phyloP scores from a whole-genome alignment of 1,140 invertebrate species.

The Formica exsecta region DNA sequence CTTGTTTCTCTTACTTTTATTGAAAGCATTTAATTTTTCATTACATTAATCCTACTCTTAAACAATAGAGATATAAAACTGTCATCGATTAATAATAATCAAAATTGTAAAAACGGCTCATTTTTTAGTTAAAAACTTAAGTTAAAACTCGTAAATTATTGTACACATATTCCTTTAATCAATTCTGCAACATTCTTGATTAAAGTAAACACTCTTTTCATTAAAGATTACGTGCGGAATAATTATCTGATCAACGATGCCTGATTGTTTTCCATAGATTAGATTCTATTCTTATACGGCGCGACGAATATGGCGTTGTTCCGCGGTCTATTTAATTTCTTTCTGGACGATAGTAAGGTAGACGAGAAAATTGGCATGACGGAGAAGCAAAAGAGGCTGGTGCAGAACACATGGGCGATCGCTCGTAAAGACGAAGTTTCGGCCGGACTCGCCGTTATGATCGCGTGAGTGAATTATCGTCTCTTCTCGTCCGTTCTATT shows the following conservation, averaged over 20 bases:
- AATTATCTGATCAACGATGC: conserved; percentile 38
- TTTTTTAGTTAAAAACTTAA: too few relatives aligned
- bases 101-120: neutral
- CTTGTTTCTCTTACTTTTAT: neutral
- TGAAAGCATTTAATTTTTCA: neutral
- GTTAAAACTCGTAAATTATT: too few relatives aligned
- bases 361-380: conserved; percentile 86
- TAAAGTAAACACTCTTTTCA: too few relatives aligned
- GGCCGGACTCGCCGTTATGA: conserved; percentile 86
- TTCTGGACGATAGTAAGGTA: conserved; percentile 74
- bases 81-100: neutral
- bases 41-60: neutral
- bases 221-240: neutral
- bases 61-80: neutral
- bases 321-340: conserved; percentile 74
- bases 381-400: conserved; percentile 84
- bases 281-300: neutral
- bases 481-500: conserved; percentile 11
- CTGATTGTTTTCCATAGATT: conserved; percentile 46
- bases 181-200: neutral
- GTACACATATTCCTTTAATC: neutral
- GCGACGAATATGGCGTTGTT: conserved; percentile 73
- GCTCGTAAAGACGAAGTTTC: conserved; percentile 85
- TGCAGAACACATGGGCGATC: conserved; percentile 86
- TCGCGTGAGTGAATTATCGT: conserved; percentile 83